Conservation (phyloP, 2,797 vertebrate genomes). For the Acanthornis magna region DNA sequence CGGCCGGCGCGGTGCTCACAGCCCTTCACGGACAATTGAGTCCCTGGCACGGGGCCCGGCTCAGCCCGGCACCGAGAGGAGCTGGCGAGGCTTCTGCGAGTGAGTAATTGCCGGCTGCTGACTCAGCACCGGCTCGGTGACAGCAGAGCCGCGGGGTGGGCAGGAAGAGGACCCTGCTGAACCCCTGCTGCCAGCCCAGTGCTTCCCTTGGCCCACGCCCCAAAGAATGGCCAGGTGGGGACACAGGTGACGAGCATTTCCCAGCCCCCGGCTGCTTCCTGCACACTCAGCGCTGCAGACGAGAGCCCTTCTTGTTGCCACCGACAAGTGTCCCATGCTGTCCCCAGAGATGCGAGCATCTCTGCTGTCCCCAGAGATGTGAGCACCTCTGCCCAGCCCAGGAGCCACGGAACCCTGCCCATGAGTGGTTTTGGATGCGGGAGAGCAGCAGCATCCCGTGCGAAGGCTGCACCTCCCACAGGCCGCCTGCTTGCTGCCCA, state of each 20-base stretch:
- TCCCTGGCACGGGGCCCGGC: neutral
- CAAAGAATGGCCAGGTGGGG: neutral
- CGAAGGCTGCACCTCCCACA: rapidly evolving
- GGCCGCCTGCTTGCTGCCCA: neutral
- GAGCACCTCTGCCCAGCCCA: neutral
- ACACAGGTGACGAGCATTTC: neutral
- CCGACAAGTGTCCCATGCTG: rapidly evolving
- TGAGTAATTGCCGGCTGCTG: neutral
- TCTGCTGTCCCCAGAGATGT: neutral
- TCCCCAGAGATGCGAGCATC: neutral
- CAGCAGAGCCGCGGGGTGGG: neutral
- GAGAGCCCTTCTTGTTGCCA: neutral
- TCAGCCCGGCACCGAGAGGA: neutral
- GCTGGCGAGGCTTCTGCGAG: neutral
- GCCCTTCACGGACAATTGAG: neutral
- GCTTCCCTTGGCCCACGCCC: neutral
- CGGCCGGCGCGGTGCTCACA: rapidly evolving
- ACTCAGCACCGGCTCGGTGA: neutral
- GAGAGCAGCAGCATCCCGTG: neutral
- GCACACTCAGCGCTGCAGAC: rapidly evolving
- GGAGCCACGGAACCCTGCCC: neutral
- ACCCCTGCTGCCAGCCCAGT: neutral
- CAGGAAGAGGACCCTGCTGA: neutral
- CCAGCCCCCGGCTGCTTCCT: rapidly evolving
- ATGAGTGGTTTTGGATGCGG: neutral